phyloP scores from a whole-genome alignment of 2,888 invertebrate species.

The Coecobrya sp. region DNA sequence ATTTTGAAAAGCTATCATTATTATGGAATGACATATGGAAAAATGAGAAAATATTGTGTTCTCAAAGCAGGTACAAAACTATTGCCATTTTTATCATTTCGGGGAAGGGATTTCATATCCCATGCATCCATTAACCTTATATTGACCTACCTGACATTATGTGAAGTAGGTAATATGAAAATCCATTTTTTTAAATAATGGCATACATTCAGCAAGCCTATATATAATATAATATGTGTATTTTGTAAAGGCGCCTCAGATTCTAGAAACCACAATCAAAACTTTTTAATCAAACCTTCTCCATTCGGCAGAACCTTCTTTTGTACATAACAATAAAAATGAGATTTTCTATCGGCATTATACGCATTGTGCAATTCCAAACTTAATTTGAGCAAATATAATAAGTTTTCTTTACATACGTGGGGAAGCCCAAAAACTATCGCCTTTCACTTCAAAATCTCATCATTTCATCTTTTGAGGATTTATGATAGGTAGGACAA shows the following conservation, averaged over 20 bases:
- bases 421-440: not conserved
- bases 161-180: no score
- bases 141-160: no score
- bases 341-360: not conserved
- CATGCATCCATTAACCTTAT: no score
- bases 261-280: not conserved
- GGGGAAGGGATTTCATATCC: no score
- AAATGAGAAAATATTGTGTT: no score
- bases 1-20: no score
- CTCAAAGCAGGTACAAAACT: no score
- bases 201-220: no score
- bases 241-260: not conserved
- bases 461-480: constrained; percentile 34
- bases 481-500: constrained; percentile 8
- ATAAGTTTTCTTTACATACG: not conserved
- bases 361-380: not conserved
- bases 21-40: no score
- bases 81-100: no score
- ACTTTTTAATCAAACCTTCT: constrained; percentile 14
- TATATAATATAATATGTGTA: no score
- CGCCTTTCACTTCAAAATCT: constrained; percentile 24
- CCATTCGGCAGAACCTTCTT: not conserved
- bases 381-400: not conserved
- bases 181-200: no score
- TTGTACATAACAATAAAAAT: not conserved